Percentiles rank a stretch among this genome's conserved stretches.
phyloP scores from a whole-genome alignment of 2,888 invertebrate species.

The Rhingia campestris region DNA sequence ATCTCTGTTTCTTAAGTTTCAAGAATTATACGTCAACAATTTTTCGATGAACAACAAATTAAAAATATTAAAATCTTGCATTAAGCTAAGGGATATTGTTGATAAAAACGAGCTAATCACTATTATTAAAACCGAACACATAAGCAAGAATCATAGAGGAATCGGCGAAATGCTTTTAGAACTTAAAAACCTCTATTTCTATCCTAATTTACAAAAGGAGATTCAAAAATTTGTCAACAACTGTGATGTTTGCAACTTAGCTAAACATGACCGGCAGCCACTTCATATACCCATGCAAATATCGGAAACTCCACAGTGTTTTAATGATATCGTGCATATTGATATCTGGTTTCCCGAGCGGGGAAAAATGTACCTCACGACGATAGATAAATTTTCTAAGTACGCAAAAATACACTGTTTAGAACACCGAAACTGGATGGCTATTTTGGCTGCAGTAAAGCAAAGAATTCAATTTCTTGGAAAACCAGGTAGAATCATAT shows the following conservation, averaged over 20 bases:
- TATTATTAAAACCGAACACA: conserved; percentile 8
- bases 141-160: conserved; percentile 8
- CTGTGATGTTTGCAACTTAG: conserved; percentile 28
- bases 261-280: conserved; percentile 46
- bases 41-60: conserved; percentile 6
- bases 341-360: conserved; percentile 1
- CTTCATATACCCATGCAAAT: not conserved
- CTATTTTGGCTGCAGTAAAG: conserved; percentile 19
- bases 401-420: conserved; percentile 10
- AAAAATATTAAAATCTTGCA: not conserved
- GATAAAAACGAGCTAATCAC: conserved; percentile 8
- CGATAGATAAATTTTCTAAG: conserved; percentile 15
- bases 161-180: conserved; percentile 10
- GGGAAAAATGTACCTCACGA: not conserved
- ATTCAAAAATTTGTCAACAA: conserved; percentile 60
- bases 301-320: conserved; percentile 2
- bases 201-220: conserved; percentile 14
- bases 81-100: not conserved
- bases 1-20: not conserved
- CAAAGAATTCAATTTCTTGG: conserved; percentile 16
- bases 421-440: conserved; percentile 20
- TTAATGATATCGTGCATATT: conserved; percentile 1
- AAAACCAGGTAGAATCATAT: conserved; percentile 7
- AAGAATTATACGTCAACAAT: not conserved
- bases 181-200: conserved; percentile 34